Percentiles rank a stretch among this genome's conserved stretches.
These are phyloP conservation scores for Otolemur crassicaudatus DNA, from an alignment of 2,797 vertebrate genomes.

Conservation along the genomic window DNA sequence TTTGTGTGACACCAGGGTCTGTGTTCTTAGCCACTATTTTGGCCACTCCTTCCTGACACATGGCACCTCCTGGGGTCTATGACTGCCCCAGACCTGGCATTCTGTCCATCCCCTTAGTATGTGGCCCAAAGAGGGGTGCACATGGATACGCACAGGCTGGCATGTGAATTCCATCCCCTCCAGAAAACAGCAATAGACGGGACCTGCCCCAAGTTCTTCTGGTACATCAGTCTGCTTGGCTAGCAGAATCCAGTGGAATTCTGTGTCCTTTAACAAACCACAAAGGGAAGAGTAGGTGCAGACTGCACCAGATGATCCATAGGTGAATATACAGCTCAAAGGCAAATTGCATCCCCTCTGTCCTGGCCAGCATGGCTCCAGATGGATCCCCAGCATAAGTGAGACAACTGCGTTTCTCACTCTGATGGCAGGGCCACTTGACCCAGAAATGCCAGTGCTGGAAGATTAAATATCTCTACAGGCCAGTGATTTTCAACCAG, in stretches of 20 bases:
- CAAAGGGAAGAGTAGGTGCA: background rate
- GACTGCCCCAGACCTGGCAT: background rate
- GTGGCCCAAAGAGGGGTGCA: background rate
- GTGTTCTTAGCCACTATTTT: background rate
- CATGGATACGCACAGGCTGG: background rate
- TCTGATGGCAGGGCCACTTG: background rate
- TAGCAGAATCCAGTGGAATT: background rate
- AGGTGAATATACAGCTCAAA: background rate
- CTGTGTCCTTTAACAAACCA: background rate
- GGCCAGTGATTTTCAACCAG: background rate
- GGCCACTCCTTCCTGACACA: background rate
- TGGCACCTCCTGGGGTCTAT: background rate
- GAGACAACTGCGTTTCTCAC: background rate
- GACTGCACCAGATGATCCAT: background rate
- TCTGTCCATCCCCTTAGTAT: background rate
- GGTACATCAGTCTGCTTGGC: background rate
- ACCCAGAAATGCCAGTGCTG: background rate
- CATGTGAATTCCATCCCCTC: background rate
- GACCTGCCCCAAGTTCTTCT: background rate
- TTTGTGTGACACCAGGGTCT: background rate
- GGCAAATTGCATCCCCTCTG: background rate
- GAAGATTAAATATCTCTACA: background rate
- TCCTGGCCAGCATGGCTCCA: background rate
- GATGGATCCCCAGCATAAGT: rapidly evolving
- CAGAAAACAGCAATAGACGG: background rate